These are phyloP conservation scores for Otocyon megalotis DNA, from an alignment of 2,113 vertebrate genomes.

Conservation along the genomic window DNA sequence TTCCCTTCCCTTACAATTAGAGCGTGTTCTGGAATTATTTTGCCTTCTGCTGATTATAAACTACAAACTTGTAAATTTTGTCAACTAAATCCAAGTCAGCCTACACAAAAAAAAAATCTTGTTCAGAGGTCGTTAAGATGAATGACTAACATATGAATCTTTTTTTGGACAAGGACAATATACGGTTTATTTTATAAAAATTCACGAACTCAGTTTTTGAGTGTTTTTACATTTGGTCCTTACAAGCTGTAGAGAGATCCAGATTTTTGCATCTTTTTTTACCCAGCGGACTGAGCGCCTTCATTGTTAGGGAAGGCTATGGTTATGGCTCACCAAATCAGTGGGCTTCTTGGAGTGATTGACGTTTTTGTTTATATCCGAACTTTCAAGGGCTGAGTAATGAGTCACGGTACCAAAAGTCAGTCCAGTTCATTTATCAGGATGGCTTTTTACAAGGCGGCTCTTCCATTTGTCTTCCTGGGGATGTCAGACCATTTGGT, in stretches of 20 bases:
- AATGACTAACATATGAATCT: neutral
- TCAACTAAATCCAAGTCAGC: neutral
- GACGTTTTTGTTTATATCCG: conserved; percentile 14
- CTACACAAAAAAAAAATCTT: neutral
- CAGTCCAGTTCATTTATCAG: neutral
- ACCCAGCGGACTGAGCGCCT: neutral
- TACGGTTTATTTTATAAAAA: conserved; percentile 30
- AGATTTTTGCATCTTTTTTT: neutral
- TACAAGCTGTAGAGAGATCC: neutral
- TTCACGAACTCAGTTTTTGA: neutral
- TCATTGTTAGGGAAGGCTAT: neutral
- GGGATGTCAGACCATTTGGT: neutral
- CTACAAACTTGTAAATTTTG: neutral
- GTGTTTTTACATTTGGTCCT: neutral
- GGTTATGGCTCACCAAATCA: neutral
- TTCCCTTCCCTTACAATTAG: neutral
- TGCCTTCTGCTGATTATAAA: neutral
- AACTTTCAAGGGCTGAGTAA: neutral
- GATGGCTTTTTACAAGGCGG: neutral
- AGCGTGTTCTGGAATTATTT: neutral
- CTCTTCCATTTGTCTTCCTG: neutral
- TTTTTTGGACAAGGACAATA: neutral
- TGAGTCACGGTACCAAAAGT: neutral
- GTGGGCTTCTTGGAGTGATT: neutral
- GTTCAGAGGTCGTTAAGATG: neutral